Evolutionary conservation across 92 coral and sea anemone species (phyloP).

Genomic region (Palythoa grandiflora): DNA sequence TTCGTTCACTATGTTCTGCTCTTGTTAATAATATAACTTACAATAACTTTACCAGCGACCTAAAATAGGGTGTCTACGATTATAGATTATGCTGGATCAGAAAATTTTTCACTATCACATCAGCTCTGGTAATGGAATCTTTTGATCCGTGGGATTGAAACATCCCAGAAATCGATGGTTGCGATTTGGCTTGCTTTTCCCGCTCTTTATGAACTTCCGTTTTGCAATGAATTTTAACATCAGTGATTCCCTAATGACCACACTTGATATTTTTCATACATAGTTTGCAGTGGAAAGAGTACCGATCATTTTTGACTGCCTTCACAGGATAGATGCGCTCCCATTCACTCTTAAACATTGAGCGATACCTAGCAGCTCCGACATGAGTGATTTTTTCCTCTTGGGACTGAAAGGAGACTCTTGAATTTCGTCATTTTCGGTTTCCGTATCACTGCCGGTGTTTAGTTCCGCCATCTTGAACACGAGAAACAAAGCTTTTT

Average conservation of each 20-base stretch:
- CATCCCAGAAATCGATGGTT: slow-evolving; percentile 41
- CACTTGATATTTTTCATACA: neutral
- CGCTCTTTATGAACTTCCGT: slow-evolving; percentile 28
- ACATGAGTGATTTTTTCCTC: slow-evolving; percentile 42
- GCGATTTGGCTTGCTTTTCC: slow-evolving; percentile 50
- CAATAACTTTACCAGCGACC: no score
- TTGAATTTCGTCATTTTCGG: slow-evolving; percentile 35
- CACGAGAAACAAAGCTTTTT: slow-evolving; percentile 19
- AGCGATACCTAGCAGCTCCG: slow-evolving; percentile 41
- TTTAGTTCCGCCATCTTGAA: slow-evolving; percentile 22
- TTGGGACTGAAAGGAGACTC: slow-evolving; percentile 54
- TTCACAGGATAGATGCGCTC: slow-evolving; percentile 18
- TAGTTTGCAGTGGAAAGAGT: no score
- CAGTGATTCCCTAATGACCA: slow-evolving; percentile 41
- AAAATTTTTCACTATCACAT: no score
- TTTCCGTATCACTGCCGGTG: slow-evolving; percentile 38
- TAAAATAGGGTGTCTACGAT: no score
- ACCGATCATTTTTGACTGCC: neutral
- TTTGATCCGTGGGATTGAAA: slow-evolving; percentile 26
- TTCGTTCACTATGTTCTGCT: no score
- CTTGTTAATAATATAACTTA: no score
- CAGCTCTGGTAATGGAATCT: neutral
- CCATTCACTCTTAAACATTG: slow-evolving; percentile 30
- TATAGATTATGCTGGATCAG: slow-evolving; percentile 3
- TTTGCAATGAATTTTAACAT: slow-evolving; percentile 27